A percentile compares a stretch with the other conserved stretches of the same genome.
These are phyloP conservation scores for Crypturellus undulatus DNA, from an alignment of 2,113 vertebrate species.

Conservation along the genomic window DNA sequence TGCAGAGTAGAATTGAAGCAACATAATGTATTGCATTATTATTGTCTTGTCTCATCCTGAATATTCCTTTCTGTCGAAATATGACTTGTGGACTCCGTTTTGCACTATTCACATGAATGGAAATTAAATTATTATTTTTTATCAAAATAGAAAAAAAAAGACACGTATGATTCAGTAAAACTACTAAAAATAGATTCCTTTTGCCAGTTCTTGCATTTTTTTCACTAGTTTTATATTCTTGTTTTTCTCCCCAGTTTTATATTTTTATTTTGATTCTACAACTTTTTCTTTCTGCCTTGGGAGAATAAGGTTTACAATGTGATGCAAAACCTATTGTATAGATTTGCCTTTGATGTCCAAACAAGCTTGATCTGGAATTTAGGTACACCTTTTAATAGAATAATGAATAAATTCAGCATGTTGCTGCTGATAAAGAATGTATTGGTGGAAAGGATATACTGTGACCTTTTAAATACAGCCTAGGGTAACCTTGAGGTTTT, in stretches of 20 bases:
- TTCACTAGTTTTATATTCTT: not conserved
- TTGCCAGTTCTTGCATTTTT: not conserved
- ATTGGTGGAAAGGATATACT: conserved; percentile 39
- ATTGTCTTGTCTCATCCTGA: not conserved
- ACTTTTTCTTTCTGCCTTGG: not conserved
- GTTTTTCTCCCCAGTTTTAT: not conserved
- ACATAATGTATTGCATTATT: not conserved
- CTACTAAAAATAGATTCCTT: not conserved
- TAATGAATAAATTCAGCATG: not conserved
- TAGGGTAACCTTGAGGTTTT: conserved; percentile 27
- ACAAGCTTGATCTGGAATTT: not conserved
- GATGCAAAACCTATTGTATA: not conserved
- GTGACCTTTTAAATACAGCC: conserved; percentile 18
- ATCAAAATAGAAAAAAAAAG: not conserved
- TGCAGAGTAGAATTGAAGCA: not conserved
- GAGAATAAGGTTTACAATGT: not conserved
- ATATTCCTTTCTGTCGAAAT: not conserved
- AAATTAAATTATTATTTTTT: not conserved
- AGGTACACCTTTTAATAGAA: not conserved
- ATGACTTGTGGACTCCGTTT: not conserved
- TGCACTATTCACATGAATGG: not conserved
- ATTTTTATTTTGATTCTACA: not conserved
- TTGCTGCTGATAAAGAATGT: not conserved
- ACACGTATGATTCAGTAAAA: not conserved
- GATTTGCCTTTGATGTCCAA: not conserved